phyloP scores from a whole-genome alignment of 2,113 vertebrate genomes.

The Eurystomus gularis region DNA sequence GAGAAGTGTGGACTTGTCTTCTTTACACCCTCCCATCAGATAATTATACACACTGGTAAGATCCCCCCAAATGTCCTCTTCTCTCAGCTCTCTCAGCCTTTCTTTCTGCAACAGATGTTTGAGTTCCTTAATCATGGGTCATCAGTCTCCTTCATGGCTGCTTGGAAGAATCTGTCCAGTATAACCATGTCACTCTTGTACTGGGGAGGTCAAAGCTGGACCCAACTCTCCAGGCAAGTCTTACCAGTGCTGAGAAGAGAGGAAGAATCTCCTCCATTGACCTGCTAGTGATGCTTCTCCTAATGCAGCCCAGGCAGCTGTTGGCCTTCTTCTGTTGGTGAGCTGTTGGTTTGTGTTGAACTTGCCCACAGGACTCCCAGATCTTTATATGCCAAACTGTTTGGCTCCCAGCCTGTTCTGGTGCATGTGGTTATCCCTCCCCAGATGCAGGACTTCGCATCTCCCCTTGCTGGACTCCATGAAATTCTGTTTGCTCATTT shows the following conservation, averaged over 20 bases:
- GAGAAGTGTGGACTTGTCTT: neutral
- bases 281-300: neutral
- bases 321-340: neutral
- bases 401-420: neutral
- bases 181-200: neutral
- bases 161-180: accelerated
- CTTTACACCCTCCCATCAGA: neutral
- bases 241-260: neutral
- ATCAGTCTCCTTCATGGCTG: neutral
- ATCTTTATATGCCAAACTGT: neutral
- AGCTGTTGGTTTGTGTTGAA: neutral
- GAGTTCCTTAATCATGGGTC: neutral
- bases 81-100: neutral
- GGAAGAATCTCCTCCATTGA: accelerated
- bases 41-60: neutral
- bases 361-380: neutral
- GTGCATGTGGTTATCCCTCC: neutral
- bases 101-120: neutral
- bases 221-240: neutral
- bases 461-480: neutral
- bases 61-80: neutral
- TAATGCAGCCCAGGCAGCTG: neutral
- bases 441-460: neutral
- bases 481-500: neutral
- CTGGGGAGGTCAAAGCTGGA: neutral